Conservation (phyloP, 2,797 vertebrate genomes). For the Hipposideros larvatus region DNA sequence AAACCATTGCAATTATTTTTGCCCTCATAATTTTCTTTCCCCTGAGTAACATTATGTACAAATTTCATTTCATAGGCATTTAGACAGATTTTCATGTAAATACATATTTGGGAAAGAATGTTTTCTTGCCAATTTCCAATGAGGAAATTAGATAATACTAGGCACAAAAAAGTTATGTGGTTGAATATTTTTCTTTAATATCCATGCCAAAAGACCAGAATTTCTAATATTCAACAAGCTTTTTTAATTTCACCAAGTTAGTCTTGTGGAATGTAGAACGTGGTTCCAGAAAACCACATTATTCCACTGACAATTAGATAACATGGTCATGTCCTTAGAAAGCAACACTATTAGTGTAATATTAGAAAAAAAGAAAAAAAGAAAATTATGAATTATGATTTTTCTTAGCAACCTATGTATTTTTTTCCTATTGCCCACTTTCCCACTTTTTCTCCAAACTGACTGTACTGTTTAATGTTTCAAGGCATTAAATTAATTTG, state of each 20-base stretch:
- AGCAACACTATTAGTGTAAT: constrained; percentile 38
- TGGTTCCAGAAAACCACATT: constrained; percentile 23
- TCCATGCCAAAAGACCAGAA: constrained; percentile 47
- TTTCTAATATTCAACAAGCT: constrained; percentile 65
- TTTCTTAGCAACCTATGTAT: not conserved
- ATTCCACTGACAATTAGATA: constrained; percentile 56
- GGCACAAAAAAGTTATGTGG: constrained; percentile 47
- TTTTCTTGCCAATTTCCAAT: constrained; percentile 77
- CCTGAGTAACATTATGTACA: constrained; percentile 64
- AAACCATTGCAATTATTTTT: constrained; percentile 54
- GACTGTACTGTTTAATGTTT: not conserved
- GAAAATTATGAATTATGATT: constrained; percentile 14
- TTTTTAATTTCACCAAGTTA: constrained; percentile 33
- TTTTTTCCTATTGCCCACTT: not conserved
- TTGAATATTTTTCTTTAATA: constrained; percentile 39
- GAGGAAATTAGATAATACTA: constrained; percentile 74
- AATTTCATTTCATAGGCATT: constrained; percentile 59
- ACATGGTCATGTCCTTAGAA: constrained; percentile 19
- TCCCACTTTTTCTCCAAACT: not conserved
- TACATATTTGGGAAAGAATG: constrained; percentile 67
- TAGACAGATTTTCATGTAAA: constrained; percentile 68
- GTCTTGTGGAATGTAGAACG: constrained; percentile 56
- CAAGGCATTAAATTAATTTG: not conserved
- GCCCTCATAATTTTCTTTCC: constrained; percentile 31
- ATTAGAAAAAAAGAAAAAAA: constrained; percentile 30